Conservation (phyloP, 2,797 vertebrate genomes). For the Micropoecilia bifurca region DNA sequence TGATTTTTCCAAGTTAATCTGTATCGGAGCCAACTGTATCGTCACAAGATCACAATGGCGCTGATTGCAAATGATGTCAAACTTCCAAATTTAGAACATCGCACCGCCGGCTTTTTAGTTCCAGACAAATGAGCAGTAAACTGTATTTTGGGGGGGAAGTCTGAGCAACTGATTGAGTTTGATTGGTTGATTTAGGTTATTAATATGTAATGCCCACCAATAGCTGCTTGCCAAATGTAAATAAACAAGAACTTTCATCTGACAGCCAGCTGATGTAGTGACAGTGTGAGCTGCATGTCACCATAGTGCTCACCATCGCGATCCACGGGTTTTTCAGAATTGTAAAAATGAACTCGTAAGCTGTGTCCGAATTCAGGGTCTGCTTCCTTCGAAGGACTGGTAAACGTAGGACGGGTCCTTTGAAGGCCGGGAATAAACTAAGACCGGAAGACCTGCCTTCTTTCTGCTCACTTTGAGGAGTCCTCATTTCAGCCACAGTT, state of each 20-base stretch:
- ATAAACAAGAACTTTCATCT: background rate
- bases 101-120: background rate
- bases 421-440: no score
- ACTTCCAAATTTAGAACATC: background rate
- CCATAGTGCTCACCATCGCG: no score
- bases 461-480: background rate
- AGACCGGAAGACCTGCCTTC: no score
- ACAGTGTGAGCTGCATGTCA: background rate
- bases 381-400: no score
- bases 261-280: background rate
- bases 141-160: background rate
- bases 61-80: background rate
- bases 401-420: no score
- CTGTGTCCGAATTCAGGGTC: no score
- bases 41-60: background rate
- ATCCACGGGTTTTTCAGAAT: no score
- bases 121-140: background rate
- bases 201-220: background rate
- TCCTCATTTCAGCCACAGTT: background rate
- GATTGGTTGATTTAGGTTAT: no score
- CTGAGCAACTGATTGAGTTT: no score
- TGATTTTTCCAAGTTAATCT: no score
- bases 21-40: no score
- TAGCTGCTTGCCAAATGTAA: background rate
- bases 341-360: no score